Evolutionary conservation across 1,140 invertebrate genomes (phyloP), one percentile per base, ranked within the genome.

Genomic region (Drosophila bipectinata): DNA sequence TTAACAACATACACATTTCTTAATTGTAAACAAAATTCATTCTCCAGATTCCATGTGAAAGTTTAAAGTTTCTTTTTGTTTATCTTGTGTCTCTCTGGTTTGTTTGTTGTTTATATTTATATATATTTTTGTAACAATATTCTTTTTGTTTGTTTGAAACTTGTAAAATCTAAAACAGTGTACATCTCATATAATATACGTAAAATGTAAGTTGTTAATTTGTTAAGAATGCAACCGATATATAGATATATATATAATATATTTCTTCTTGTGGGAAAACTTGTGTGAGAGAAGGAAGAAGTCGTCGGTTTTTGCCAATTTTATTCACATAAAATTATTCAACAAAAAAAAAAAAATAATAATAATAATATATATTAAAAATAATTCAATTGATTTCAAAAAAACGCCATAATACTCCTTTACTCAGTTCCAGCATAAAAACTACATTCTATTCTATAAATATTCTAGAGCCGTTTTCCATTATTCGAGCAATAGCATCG

Each of bases 331-430:
- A 37, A 10, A 37, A 3, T 41, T 15, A 44, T 41, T 12, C 15
- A 44, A 44, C n/a, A 44, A 44, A 44, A 44, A 44, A 44, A 8
- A 44, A 15, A 15, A 15, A 44, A 44, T 10, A 41, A 44, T 18
- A 15, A 18, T 3, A 12, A 15, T 7, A 44, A 44, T 12, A 44
- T 3, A 15, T 12, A 44, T 44, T 7, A 44, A 44, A 41, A 15
- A 15, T 18, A 44, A 44, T 8, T 44, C 14, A 72, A 63, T 76
- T 76, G 63, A 68, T 44, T 72, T 80, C 61, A 82, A 80, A 67
- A 88, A 91, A 91, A 91, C 83, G 79, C 90, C 90, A 91, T 91
- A 91, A 91, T 91, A 91, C 90, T 91, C 91, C 89, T 90, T 91
- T 91, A 91, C 88, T 91, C 84, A 91, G 82, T 90, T 91, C 90